A percentile compares a stretch with the other conserved stretches of the same genome.
Conservation (phyloP, 2,888 invertebrate species). For the Folsomia manolachei region DNA sequence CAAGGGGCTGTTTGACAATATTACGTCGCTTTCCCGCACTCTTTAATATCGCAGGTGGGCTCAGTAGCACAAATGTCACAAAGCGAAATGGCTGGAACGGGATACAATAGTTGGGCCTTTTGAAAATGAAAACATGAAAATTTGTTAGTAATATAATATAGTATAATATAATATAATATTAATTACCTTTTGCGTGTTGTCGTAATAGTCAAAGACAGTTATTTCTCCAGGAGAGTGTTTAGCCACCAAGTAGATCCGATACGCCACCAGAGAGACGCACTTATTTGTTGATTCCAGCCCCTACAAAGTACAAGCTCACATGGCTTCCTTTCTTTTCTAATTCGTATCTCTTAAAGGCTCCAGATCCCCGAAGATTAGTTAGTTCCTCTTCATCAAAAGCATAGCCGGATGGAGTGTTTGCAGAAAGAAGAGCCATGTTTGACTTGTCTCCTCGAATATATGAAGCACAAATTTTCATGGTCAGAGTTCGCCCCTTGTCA, state of each 20-base stretch:
- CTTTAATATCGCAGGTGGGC: slow-evolving; percentile 43
- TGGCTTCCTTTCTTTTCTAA: slow-evolving; percentile 65
- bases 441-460: slow-evolving; percentile 55
- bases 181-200: slow-evolving; percentile 67
- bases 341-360: slow-evolving; percentile 65
- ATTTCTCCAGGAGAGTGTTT: slow-evolving; percentile 81
- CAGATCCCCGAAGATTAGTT: slow-evolving; percentile 32
- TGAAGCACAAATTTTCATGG: slow-evolving; percentile 23
- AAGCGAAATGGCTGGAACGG: slow-evolving; percentile 65
- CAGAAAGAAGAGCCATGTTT: slow-evolving; percentile 86
- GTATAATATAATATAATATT: no score
- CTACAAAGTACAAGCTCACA: slow-evolving; percentile 69
- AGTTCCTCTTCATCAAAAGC: slow-evolving; percentile 65
- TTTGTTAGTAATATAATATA: no score
- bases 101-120: slow-evolving; percentile 79
- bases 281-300: slow-evolving; percentile 60
- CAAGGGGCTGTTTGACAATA: no score
- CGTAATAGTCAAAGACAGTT: slow-evolving; percentile 84
- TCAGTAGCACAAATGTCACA: slow-evolving; percentile 79
- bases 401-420: slow-evolving; percentile 86
- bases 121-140: no score
- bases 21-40: no score
- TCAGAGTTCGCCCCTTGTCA: slow-evolving; percentile 15
- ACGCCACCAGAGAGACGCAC: slow-evolving; percentile 79
- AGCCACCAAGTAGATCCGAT: slow-evolving; percentile 76